Conservation (phyloP, 1,140 invertebrate genomes). For the Coenobita brevimanus region DNA sequence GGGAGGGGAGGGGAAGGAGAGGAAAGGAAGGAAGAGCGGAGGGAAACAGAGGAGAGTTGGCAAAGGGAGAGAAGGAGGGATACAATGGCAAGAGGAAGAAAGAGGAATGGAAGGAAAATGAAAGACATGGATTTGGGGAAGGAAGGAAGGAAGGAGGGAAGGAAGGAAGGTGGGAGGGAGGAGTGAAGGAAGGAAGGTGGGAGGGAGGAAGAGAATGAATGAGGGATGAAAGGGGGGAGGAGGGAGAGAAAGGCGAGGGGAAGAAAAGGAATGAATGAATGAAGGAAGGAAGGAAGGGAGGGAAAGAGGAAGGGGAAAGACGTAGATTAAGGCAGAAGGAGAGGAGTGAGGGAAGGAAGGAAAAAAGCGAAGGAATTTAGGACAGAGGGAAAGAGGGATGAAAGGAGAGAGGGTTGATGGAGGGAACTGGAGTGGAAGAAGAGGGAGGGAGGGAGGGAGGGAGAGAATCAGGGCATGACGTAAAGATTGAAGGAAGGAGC, state of each 20-base stretch:
- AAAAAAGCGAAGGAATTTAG: too few species aligned
- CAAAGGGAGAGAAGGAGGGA: neutral
- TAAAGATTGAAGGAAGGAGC: too few species aligned
- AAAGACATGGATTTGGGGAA: neutral
- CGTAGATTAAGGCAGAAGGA: too few species aligned
- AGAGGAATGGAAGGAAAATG: neutral
- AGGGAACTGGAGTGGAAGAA: too few species aligned
- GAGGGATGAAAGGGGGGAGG: neutral
- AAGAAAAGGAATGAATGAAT: neutral
- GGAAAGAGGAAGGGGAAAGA: too few species aligned
- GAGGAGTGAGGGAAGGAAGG: too few species aligned
- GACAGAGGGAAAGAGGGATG: too few species aligned
- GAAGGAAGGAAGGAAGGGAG: neutral
- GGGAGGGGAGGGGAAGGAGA: neutral
- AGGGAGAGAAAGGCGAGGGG: neutral
- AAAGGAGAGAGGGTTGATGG: too few species aligned
- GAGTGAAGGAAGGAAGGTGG: neutral
- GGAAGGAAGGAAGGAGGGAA: neutral
- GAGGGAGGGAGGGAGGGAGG: too few species aligned
- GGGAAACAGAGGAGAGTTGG: neutral
- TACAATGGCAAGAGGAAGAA: neutral
- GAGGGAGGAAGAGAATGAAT: neutral
- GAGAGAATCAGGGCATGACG: too few species aligned
- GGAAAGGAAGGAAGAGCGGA: neutral
- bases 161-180: neutral